Percentiles rank a stretch among this genome's conserved stretches.
Conservation (phyloP, 2,797 vertebrate species). For the Bucorvus abyssinicus region DNA sequence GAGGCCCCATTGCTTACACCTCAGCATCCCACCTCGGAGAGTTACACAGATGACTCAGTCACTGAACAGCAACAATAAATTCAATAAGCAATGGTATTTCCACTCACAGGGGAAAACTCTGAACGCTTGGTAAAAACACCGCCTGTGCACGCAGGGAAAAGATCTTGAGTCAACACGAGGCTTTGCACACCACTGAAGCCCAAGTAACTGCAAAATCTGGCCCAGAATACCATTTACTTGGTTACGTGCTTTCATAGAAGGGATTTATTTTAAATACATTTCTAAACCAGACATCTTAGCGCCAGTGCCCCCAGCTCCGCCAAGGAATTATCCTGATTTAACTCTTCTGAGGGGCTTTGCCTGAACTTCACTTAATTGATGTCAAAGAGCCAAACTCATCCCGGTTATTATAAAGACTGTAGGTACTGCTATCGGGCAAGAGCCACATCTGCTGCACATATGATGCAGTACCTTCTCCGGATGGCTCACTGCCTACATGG, state of each 20-base stretch:
- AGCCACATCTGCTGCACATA: not conserved
- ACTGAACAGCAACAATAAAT: not conserved
- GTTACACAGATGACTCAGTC: not conserved
- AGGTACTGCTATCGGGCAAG: accelerated
- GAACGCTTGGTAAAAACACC: not conserved
- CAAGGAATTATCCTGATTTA: not conserved
- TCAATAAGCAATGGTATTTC: not conserved
- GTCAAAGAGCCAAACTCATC: not conserved
- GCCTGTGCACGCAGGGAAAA: not conserved
- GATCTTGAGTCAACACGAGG: not conserved
- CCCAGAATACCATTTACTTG: not conserved
- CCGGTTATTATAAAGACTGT: not conserved
- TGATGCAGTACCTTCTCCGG: accelerated
- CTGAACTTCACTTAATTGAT: not conserved
- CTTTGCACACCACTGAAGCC: not conserved
- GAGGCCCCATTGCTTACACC: not conserved
- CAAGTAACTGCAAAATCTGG: conserved; percentile 1
- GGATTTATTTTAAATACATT: not conserved
- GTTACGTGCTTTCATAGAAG: not conserved
- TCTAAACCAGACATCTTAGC: not conserved
- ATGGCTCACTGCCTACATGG: accelerated
- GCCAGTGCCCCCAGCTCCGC: accelerated
- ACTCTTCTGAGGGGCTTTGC: not conserved
- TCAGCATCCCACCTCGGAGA: accelerated
- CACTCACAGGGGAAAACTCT: not conserved